Base-by-base conservation (phyloP, 35 echinoderm and acorn worm genomes). In the Apostichopus californicus region DNA sequence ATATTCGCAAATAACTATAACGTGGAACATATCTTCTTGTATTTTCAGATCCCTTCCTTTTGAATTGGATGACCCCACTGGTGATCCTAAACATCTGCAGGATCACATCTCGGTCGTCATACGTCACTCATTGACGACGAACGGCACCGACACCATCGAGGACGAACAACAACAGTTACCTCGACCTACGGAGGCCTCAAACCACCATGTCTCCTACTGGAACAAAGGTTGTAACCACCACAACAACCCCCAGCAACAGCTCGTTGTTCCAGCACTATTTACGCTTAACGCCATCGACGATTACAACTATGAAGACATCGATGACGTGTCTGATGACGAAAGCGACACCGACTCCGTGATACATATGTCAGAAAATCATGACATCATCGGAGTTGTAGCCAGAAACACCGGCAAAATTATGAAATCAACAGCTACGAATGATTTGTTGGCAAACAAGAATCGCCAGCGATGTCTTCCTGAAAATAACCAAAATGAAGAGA, bases 181-280 rank as follows among this genome's bases (percentile, higher is more conserved):
- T 78, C 77, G 8, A 78, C 77, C 77, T 78, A 78, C 77, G 77
- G 77, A 78, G 28, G 2, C 15, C 17, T 46, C 15, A 11, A 78
- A 78, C n/a, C 77, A 78, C 77, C 77, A 46, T 78, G 77, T 46
- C 17, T 78, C 77, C 77, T 11, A 8, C 77, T 78, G 77, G 77
- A 78, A 60, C n/a, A 21, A 78, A 4, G 20, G 28, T 34, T 34
- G 28, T 34, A 34, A 78, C n/a, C 77, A 17, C n/a, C 77, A 46
- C n/a, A 8, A 17, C 8, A 0, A 8, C 8, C 15, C 77, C 1
- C 7, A 46, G 17, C 28, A 46, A 78, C 8, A 17, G 8, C 8
- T 17, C n/a, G 8, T 46, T 46, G 28, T 60, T 60, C 77, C 77
- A 78, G 15, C 2, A 24, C 77, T 8, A 4, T 11, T 24, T 46